Conservation (phyloP, 1,140 invertebrate genomes). For the Papilio helenus region DNA sequence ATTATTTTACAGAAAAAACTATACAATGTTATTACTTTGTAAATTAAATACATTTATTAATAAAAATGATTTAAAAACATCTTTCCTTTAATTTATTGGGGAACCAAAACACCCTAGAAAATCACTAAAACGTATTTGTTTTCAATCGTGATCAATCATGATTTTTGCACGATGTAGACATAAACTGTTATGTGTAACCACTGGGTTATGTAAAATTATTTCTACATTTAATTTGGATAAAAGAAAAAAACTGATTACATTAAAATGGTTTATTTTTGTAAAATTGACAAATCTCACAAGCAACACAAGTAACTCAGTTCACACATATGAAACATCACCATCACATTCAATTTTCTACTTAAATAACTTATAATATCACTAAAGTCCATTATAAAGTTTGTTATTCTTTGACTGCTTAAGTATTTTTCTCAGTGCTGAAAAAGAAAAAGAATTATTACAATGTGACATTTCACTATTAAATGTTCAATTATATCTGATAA, state of each 20-base stretch:
- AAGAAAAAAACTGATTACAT: constrained; percentile 19
- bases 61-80: not conserved
- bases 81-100: not conserved
- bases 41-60: not conserved
- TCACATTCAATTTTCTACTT: constrained; percentile 76
- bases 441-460: constrained; percentile 41
- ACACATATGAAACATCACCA: constrained; percentile 53
- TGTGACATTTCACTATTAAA: too few species aligned
- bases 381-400: constrained; percentile 80
- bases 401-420: constrained; percentile 76
- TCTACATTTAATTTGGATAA: not conserved
- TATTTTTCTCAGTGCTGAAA: constrained; percentile 77
- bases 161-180: not conserved
- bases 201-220: not conserved
- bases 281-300: constrained; percentile 59
- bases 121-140: not conserved
- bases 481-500: too few species aligned
- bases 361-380: constrained; percentile 71
- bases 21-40: not conserved
- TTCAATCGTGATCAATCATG: not conserved
- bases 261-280: constrained; percentile 57
- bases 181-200: too few species aligned
- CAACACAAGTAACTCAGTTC: constrained; percentile 50
- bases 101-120: too few species aligned
- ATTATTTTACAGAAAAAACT: not conserved